A percentile compares a stretch with the other conserved stretches of the same genome.
Conservation (phyloP, 2,113 vertebrate genomes). For the Pachyramphus minor region DNA sequence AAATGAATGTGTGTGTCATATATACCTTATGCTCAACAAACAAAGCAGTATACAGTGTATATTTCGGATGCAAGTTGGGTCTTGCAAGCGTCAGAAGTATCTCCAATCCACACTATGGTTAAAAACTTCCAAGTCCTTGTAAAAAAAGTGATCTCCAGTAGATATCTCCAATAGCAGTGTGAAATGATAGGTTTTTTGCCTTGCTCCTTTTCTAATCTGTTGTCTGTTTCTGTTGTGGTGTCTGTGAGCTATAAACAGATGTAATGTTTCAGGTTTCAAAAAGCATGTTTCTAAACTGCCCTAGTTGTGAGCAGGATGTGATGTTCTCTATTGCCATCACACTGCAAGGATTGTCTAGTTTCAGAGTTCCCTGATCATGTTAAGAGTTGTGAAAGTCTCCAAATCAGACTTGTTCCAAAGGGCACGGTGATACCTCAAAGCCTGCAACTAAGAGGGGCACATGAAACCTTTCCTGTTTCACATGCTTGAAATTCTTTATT, state of each 20-base stretch:
- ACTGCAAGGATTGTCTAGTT: neutral
- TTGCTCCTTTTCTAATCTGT: neutral
- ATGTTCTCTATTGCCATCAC: neutral
- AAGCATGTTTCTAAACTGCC: neutral
- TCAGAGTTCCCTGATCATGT: neutral
- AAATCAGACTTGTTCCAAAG: neutral
- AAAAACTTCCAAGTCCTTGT: neutral
- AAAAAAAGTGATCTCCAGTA: neutral
- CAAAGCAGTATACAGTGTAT: neutral
- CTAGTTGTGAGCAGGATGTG: neutral
- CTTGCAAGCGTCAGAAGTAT: neutral
- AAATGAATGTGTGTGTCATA: neutral
- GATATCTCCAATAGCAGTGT: neutral
- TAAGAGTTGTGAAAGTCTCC: neutral
- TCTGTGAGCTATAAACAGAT: neutral
- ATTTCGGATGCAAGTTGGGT: neutral
- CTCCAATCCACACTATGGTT: neutral
- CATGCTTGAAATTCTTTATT: neutral
- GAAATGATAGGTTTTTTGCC: neutral
- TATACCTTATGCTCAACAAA: neutral
- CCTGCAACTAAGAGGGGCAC: neutral
- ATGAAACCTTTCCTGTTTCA: neutral
- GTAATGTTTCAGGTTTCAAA: neutral
- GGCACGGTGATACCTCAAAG: neutral
- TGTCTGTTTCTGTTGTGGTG: neutral